Evolutionary conservation across 1,140 invertebrate species (phyloP).

Genomic region (Onthophagus taurus): DNA sequence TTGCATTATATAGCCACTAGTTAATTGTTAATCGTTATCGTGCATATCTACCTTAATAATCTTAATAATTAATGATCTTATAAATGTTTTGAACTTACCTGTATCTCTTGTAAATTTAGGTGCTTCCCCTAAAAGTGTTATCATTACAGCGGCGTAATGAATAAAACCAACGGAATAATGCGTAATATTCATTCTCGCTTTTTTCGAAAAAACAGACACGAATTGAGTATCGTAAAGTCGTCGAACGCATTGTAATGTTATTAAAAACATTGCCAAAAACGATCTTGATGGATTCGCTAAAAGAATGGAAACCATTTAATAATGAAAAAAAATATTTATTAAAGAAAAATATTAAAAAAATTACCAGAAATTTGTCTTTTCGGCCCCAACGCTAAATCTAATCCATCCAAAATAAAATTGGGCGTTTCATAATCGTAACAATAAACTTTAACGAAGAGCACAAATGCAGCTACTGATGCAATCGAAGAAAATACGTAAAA

Average conservation of each 20-base stretch:
- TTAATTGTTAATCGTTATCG: neutral
- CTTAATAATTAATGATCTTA: neutral
- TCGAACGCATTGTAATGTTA: slow-evolving; percentile 59
- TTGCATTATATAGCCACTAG: neutral
- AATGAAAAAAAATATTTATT: too few relatives aligned
- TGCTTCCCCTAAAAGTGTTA: slow-evolving; percentile 60
- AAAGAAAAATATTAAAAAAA: neutral
- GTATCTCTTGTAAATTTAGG: slow-evolving; percentile 50
- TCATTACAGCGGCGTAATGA: slow-evolving; percentile 63
- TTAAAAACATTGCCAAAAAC: slow-evolving; percentile 47
- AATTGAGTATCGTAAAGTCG: slow-evolving; percentile 69
- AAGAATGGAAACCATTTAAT: too few relatives aligned
- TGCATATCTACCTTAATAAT: neutral
- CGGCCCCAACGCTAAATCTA: slow-evolving; percentile 42
- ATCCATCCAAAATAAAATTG: slow-evolving; percentile 37
- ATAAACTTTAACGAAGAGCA: slow-evolving; percentile 42
- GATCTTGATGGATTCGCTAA: slow-evolving; percentile 37
- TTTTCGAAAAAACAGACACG: slow-evolving; percentile 67
- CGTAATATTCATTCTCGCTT: slow-evolving; percentile 64
- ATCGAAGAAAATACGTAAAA: slow-evolving; percentile 54
- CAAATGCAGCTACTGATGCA: slow-evolving; percentile 38
- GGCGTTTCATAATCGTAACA: slow-evolving; percentile 39
- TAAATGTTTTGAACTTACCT: slow-evolving; percentile 14
- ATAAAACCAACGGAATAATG: slow-evolving; percentile 66
- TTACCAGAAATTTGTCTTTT: slow-evolving; percentile 45